Evolutionary conservation across 2,888 invertebrate species (phyloP).

Genomic region (Ophioninae sp.): DNA sequence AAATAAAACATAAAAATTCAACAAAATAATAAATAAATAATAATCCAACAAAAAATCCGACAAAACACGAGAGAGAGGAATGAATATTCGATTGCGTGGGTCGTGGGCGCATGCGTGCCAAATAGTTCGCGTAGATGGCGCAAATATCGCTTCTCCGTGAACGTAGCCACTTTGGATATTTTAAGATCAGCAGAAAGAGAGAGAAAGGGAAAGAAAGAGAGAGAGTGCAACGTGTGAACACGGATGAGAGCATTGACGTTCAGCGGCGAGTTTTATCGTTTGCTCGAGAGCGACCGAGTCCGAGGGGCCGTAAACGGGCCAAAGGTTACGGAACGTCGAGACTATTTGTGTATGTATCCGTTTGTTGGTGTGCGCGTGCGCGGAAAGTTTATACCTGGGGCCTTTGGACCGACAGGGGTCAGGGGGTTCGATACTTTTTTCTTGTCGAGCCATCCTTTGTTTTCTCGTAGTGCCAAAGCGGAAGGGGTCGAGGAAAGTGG

Average conservation of each 20-base stretch:
- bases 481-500: background rate
- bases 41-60: too few species aligned
- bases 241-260: conserved; percentile 20
- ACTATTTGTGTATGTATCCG: background rate
- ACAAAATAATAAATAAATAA: too few species aligned
- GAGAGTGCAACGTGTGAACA: conserved; percentile 19
- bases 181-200: conserved; percentile 57
- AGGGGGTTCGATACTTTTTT: conserved; percentile 51
- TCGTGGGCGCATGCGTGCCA: conserved; percentile 23
- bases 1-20: too few species aligned
- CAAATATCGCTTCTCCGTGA: conserved; percentile 48
- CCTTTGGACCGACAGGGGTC: conserved; percentile 43
- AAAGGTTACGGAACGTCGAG: conserved; percentile 62
- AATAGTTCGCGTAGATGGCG: conserved; percentile 33
- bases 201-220: too few species aligned
- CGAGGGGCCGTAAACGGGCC: conserved; percentile 62
- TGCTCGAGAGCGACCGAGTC: conserved; percentile 19
- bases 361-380: conserved; percentile 5
- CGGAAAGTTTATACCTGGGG: conserved; percentile 58
- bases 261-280: conserved; percentile 44
- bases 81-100: conserved; percentile 30
- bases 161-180: conserved; percentile 63
- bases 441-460: conserved; percentile 21
- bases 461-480: conserved; percentile 23
- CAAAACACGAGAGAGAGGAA: background rate